These are phyloP conservation scores for Dryadula phaetusa DNA, from an alignment of 2,888 invertebrate genomes.

Conservation along the genomic window DNA sequence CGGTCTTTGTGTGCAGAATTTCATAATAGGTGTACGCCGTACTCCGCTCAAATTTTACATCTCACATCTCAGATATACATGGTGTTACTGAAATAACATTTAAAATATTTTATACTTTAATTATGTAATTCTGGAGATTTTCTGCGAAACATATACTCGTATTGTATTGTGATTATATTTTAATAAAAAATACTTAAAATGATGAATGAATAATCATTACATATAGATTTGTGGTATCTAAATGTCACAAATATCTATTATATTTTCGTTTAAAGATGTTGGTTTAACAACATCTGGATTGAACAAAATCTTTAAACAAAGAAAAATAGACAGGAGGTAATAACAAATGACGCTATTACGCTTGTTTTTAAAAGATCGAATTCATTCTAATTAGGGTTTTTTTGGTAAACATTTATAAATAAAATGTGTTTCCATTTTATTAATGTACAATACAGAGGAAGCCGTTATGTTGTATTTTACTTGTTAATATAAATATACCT, in stretches of 20 bases:
- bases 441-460: neutral
- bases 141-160: neutral
- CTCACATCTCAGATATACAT: constrained; percentile 74
- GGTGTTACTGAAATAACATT: constrained; percentile 48
- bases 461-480: no score
- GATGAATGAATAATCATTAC: no score
- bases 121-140: neutral
- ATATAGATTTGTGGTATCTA: no score
- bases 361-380: neutral
- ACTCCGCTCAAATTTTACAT: constrained; percentile 82
- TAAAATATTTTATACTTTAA: neutral
- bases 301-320: no score
- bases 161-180: no score
- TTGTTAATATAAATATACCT: no score
- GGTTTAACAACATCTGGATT: no score
- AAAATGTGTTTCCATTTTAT: neutral
- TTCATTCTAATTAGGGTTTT: neutral
- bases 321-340: no score
- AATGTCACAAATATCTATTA: no score
- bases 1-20: constrained; percentile 71
- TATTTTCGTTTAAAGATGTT: no score
- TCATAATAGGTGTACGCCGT: constrained; percentile 80
- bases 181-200: no score
- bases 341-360: no score
- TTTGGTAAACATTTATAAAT: neutral